Base-by-base conservation (phyloP, 2,113 vertebrate species). In the Vimba vimba region DNA sequence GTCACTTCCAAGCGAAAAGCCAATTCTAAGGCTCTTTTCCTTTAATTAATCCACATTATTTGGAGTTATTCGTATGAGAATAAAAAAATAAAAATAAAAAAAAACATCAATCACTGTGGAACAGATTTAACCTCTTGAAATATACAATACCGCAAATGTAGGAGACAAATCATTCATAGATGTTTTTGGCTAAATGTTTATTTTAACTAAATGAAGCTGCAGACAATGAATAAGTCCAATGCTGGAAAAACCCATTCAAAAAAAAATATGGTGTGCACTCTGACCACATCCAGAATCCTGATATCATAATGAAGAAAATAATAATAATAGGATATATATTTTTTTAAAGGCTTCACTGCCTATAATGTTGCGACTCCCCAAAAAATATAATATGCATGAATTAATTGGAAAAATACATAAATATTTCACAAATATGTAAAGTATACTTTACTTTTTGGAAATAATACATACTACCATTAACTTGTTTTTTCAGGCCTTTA, bases 51-150 rank as follows among this genome's bases (percentile, higher is more conserved):
- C 77, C 33, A 60, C 30, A 30, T 50, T 45, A 13, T 33, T 76
- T 78, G 6, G 6, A 19, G 11, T 68, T 15, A 39, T 25, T 23
- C 11, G 0, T 52, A 47, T 21, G 19, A 21, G 52, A 57, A 57
- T 1, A 6, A 7, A 5, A 17, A 13, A 47, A 0, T 0, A 50
- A 4, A 2, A 50, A 0, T n/a, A 9, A 45, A 47, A 19, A 30
- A 60, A 39, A 50, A 8, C 4, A 8, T 74, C 1, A 33, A 23
- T 9, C 55, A 57, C n/a, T 13, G 74, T 57, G 64, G 57, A 83
- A 83, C 52, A 66, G 27, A 13, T 30, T 23, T 82, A 66, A 69
- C 27, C 21, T 52, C 39, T 62, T 33, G 8, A 79, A 71, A 84
- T 66, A 66, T 60, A 66, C 27, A 79, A 79, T 36, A 25, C 39